A percentile compares a stretch with the other conserved stretches of the same genome.
Evolutionary conservation across 2,113 vertebrate species (phyloP).

Genomic region (Ailuropoda melanoleuca): DNA sequence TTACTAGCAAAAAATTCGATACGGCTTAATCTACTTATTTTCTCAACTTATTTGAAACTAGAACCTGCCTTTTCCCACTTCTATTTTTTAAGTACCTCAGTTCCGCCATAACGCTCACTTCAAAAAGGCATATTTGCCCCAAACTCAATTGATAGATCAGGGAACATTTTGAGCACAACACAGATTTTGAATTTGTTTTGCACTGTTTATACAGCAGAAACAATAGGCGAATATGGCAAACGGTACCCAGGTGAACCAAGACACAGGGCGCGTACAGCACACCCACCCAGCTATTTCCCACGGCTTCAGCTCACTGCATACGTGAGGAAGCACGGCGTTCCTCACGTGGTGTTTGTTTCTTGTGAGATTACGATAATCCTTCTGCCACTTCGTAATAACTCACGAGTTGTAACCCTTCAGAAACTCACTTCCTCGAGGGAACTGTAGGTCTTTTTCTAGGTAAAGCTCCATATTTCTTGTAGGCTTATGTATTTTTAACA

Average conservation of each 20-base stretch:
- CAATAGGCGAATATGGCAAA: not conserved
- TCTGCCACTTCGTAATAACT: not conserved
- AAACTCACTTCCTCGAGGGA: not conserved
- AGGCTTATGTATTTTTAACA: not conserved
- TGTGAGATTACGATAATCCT: not conserved
- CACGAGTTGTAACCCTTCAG: not conserved
- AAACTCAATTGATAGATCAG: not conserved
- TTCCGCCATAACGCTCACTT: not conserved
- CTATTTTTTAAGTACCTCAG: not conserved
- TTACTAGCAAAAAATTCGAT: not conserved
- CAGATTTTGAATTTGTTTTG: not conserved
- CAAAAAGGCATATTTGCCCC: slow-evolving; percentile 2
- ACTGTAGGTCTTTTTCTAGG: not conserved
- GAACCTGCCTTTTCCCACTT: not conserved
- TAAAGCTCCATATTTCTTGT: not conserved
- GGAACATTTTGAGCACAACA: not conserved
- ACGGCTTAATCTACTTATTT: not conserved
- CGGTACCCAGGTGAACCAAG: not conserved
- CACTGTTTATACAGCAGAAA: not conserved
- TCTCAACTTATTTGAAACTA: not conserved
- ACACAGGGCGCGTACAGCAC: rapidly evolving
- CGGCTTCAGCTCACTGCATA: rapidly evolving
- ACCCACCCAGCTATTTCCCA: not conserved
- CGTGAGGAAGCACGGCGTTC: not conserved
- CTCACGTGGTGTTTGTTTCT: too few relatives aligned